phyloP scores from a whole-genome alignment of 2,888 invertebrate species.

The Agrypnus murinus region DNA sequence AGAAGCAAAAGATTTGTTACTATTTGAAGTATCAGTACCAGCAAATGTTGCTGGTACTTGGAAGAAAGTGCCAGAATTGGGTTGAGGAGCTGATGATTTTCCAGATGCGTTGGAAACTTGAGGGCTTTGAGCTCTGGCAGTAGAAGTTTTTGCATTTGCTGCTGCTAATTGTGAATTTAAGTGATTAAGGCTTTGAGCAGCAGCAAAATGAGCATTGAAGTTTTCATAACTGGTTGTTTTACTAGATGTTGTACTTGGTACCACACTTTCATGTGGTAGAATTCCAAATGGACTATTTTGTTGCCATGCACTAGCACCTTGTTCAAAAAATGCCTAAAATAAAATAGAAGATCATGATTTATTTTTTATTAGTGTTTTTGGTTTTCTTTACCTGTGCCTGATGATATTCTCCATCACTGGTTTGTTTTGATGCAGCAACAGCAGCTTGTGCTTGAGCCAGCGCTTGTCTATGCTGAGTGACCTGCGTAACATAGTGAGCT shows the following conservation, averaged over 20 bases:
- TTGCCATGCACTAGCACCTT: slow-evolving; percentile 82
- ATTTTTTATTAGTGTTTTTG: not conserved
- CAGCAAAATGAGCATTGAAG: slow-evolving; percentile 82
- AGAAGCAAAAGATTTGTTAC: slow-evolving; percentile 65
- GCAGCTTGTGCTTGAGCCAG: slow-evolving; percentile 72
- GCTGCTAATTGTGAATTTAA: slow-evolving; percentile 78
- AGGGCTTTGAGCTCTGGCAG: slow-evolving; percentile 72
- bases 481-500: slow-evolving; percentile 72
- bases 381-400: slow-evolving; percentile 71
- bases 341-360: not conserved
- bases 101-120: slow-evolving; percentile 69
- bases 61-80: slow-evolving; percentile 76
- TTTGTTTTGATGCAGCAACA: slow-evolving; percentile 63
- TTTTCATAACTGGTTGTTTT: slow-evolving; percentile 76
- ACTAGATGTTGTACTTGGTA: slow-evolving; percentile 76
- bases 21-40: slow-evolving; percentile 66
- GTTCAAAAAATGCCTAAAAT: slow-evolving; percentile 79
- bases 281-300: slow-evolving; percentile 87
- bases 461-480: slow-evolving; percentile 81
- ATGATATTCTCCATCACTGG: slow-evolving; percentile 70
- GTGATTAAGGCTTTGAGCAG: slow-evolving; percentile 79
- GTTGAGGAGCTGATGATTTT: slow-evolving; percentile 71
- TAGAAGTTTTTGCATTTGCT: slow-evolving; percentile 73
- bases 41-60: slow-evolving; percentile 76
- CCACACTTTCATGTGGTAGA: slow-evolving; percentile 85